phyloP scores from a whole-genome alignment of 2,888 invertebrate species.

The Aspidiotus destructor region DNA sequence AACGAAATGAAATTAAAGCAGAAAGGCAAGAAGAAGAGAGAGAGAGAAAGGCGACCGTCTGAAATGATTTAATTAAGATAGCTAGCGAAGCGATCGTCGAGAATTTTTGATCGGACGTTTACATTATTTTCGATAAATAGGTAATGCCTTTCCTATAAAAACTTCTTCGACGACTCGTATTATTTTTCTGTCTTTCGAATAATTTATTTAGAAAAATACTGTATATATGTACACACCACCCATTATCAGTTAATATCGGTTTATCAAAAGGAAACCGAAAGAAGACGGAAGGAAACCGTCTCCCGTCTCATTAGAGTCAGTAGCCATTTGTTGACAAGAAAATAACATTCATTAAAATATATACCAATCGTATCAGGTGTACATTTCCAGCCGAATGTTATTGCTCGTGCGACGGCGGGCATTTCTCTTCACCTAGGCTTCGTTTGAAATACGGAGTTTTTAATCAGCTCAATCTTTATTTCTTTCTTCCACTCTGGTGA shows the following conservation, averaged over 20 bases:
- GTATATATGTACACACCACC: not conserved
- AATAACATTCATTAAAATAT: conserved; percentile 22
- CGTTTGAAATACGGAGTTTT: too few relatives aligned
- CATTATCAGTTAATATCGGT: conserved; percentile 21
- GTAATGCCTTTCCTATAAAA: too few relatives aligned
- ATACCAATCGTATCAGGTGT: conserved; percentile 11
- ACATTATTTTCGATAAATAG: conserved; percentile 1
- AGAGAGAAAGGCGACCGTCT: conserved; percentile 4
- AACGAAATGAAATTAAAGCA: too few relatives aligned
- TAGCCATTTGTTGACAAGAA: conserved; percentile 23
- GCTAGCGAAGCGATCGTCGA: conserved; percentile 10
- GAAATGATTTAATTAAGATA: conserved; percentile 28
- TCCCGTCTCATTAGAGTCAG: conserved; percentile 13
- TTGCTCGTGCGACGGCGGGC: not conserved
- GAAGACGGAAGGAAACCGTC: not conserved
- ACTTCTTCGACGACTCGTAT: not conserved
- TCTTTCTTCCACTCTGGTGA: too few relatives aligned
- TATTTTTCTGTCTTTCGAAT: too few relatives aligned
- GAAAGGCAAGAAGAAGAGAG: too few relatives aligned
- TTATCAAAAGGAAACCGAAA: conserved; percentile 7
- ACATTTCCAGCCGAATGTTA: conserved; percentile 26
- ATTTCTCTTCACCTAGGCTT: not conserved
- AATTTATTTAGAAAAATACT: not conserved
- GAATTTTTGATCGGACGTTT: not conserved
- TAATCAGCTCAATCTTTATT: too few relatives aligned